A percentile compares a stretch with the other conserved stretches of the same genome.
phyloP scores from a whole-genome alignment of 2,113 vertebrate genomes.

The Haplotaxodon microlepis region DNA sequence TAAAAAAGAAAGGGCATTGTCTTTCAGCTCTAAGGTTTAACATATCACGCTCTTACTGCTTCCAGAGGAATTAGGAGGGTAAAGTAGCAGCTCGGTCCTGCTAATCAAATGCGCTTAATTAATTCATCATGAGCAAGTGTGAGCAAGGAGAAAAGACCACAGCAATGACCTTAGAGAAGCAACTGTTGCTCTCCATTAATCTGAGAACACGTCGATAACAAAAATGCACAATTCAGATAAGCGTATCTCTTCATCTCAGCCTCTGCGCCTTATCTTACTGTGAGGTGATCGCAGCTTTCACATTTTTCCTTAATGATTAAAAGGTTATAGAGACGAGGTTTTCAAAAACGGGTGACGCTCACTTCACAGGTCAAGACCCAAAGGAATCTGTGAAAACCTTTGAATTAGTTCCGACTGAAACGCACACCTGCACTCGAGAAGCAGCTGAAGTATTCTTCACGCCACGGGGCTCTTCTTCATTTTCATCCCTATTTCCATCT shows the following conservation, averaged over 20 bases:
- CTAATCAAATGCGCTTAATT: neutral
- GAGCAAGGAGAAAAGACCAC: neutral
- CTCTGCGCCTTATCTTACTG: neutral
- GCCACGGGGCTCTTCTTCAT: neutral
- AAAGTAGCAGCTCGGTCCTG: neutral
- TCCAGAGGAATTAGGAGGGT: neutral
- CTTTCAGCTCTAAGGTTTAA: neutral
- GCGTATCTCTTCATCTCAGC: neutral
- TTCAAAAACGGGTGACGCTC: neutral
- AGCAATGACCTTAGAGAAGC: neutral
- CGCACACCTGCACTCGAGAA: neutral
- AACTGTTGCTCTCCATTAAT: neutral
- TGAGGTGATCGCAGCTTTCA: neutral
- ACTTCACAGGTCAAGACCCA: neutral
- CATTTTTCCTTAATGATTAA: neutral
- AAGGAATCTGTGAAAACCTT: neutral
- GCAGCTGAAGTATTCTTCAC: neutral
- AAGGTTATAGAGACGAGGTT: neutral
- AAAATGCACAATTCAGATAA: neutral
- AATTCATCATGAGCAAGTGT: neutral
- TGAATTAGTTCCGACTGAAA: neutral
- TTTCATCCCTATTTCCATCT: constrained; percentile 24
- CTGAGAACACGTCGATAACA: neutral
- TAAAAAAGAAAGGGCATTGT: neutral
- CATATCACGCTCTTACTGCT: neutral